Conservation (phyloP, 2,797 vertebrate genomes). For the Tympanoctomys barrerae region DNA sequence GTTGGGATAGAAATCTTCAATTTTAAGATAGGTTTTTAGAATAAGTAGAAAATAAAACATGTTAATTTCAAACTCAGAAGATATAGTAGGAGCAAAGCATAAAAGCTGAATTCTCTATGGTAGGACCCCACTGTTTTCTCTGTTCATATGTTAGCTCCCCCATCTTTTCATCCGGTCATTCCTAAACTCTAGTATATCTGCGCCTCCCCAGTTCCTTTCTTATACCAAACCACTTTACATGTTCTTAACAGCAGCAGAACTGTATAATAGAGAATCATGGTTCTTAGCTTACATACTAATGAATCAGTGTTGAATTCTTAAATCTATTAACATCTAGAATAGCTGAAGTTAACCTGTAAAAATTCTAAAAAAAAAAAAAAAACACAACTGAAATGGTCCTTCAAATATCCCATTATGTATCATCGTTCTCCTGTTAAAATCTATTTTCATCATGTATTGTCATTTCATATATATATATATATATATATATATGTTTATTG, state of each 20-base stretch:
- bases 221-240: neutral
- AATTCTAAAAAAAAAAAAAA: constrained; percentile 48
- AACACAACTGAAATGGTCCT: neutral
- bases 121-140: neutral
- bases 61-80: constrained; percentile 21
- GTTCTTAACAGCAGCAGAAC: neutral
- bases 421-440: neutral
- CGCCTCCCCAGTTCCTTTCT: neutral
- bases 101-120: constrained; percentile 30
- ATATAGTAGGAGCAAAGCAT: neutral
- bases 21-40: constrained; percentile 40
- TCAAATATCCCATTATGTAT: neutral
- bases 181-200: neutral
- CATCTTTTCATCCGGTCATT: neutral
- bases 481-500: neutral
- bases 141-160: neutral
- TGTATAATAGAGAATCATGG: constrained; percentile 14
- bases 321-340: constrained; percentile 59
- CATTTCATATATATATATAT: constrained; percentile 51
- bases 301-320: constrained; percentile 28
- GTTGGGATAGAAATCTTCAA: constrained; percentile 28
- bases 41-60: constrained; percentile 19
- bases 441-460: neutral
- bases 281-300: constrained; percentile 22
- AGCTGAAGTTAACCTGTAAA: neutral